These are phyloP conservation scores for Oncorhynchus masou DNA, from an alignment of 2,113 vertebrate species.

Conservation along the genomic window DNA sequence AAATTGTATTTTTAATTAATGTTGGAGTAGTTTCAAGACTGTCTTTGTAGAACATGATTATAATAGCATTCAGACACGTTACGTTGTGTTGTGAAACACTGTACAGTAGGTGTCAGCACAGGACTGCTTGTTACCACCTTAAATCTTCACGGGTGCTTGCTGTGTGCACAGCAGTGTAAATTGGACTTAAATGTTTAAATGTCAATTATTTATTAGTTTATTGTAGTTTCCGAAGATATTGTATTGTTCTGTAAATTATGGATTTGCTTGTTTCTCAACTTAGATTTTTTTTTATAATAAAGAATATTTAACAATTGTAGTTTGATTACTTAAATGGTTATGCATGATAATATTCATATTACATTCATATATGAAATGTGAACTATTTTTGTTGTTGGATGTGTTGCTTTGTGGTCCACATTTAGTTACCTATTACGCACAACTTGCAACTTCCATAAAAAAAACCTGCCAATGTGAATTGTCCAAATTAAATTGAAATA, in stretches of 20 bases:
- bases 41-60: neutral
- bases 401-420: neutral
- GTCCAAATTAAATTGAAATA: too few relatives aligned
- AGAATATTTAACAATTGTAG: neutral
- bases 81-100: neutral
- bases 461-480: too few relatives aligned
- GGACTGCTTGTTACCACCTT: neutral
- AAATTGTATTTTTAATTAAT: neutral
- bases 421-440: neutral
- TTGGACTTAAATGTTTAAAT: neutral
- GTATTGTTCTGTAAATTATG: neutral
- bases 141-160: neutral
- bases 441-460: neutral
- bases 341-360: neutral
- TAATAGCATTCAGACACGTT: neutral
- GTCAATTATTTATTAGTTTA: neutral
- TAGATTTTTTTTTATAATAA: neutral
- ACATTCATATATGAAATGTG: neutral
- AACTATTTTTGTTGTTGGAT: neutral
- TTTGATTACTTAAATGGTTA: neutral
- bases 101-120: neutral
- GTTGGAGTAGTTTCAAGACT: neutral
- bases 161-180: too few relatives aligned
- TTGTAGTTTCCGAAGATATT: neutral
- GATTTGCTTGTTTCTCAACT: neutral